phyloP scores from a whole-genome alignment of 2,888 invertebrate genomes.

The Sinotaia quadrata region DNA sequence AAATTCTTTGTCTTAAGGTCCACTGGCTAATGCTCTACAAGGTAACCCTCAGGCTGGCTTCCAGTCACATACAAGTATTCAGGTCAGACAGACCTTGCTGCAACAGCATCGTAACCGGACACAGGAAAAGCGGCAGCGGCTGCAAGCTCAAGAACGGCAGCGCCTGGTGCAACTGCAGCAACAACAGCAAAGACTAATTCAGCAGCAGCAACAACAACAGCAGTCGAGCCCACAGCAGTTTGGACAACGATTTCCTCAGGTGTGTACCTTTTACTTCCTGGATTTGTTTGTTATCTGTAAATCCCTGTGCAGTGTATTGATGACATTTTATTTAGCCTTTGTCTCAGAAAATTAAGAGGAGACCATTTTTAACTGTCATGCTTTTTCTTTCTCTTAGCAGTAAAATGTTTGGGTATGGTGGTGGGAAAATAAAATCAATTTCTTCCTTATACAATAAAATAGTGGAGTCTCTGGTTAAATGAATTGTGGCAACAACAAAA shows the following conservation, averaged over 20 bases:
- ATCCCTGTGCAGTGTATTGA: not conserved
- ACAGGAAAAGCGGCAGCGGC: constrained; percentile 51
- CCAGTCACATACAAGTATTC: constrained; percentile 52
- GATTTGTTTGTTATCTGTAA: not conserved
- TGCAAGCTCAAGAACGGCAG: constrained; percentile 53
- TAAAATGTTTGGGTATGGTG: too few relatives aligned
- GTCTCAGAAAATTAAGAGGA: too few relatives aligned
- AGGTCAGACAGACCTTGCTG: constrained; percentile 65
- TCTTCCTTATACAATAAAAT: too few relatives aligned
- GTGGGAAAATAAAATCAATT: too few relatives aligned
- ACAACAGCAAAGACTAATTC: constrained; percentile 45
- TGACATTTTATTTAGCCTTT: not conserved
- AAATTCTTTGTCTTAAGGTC: too few relatives aligned
- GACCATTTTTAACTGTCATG: too few relatives aligned
- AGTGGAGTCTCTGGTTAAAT: too few relatives aligned
- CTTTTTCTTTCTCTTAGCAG: too few relatives aligned
- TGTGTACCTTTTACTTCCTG: constrained; percentile 21
- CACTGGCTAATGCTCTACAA: constrained; percentile 50
- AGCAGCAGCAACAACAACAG: constrained; percentile 44
- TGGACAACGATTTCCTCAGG: constrained; percentile 48
- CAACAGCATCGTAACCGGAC: constrained; percentile 72
- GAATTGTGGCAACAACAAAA: too few relatives aligned
- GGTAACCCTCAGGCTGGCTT: constrained; percentile 34
- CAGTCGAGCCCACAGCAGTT: constrained; percentile 48
- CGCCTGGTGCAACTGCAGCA: constrained; percentile 42